Evolutionary conservation across 2,797 vertebrate species (phyloP).

Genomic region (Microhierax caerulescens): DNA sequence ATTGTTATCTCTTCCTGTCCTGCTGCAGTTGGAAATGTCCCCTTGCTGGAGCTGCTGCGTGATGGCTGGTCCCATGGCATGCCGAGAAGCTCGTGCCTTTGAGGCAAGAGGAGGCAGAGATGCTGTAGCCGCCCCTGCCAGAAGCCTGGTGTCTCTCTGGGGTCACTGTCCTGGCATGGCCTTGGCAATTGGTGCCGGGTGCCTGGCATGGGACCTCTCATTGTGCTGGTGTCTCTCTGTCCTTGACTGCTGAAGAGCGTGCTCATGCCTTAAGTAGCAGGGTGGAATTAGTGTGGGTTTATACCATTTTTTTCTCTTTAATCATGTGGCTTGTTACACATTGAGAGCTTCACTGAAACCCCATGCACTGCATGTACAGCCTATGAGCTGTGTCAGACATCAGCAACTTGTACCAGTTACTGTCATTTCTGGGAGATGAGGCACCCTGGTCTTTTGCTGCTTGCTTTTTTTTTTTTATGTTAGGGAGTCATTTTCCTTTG

Average conservation of each 20-base stretch:
- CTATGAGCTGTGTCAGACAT: background rate
- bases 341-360: background rate
- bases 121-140: background rate
- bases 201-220: background rate
- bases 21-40: background rate
- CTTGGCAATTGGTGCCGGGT: background rate
- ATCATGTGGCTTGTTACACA: background rate
- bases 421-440: background rate
- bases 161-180: background rate
- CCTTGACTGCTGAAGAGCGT: accelerated
- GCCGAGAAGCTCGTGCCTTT: background rate
- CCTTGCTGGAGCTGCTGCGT: accelerated
- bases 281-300: background rate
- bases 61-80: accelerated
- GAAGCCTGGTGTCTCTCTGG: background rate
- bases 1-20: background rate
- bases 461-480: background rate
- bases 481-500: background rate
- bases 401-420: background rate
- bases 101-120: background rate
- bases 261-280: background rate
- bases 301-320: background rate
- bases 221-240: background rate
- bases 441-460: background rate
- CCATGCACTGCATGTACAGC: accelerated